Evolutionary conservation across 2,888 invertebrate species (phyloP), one percentile per base, ranked within the genome.

Genomic region (Eremobia ochroleuca): DNA sequence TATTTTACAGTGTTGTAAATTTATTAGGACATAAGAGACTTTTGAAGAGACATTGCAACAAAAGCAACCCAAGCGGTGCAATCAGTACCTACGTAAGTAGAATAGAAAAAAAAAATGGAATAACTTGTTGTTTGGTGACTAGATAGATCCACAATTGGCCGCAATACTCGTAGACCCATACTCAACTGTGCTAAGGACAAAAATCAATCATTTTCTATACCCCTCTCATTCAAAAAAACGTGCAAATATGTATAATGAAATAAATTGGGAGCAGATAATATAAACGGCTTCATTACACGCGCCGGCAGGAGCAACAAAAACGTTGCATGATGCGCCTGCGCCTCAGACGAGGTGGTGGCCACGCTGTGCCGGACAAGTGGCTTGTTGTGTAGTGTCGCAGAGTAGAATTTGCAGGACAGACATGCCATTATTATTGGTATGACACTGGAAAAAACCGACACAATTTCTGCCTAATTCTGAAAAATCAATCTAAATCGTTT

Each of bases 211-310:
- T 34, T 5, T 28, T 28, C 28, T 28, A 25, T 34, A 34, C 18
- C 25, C 2, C 61, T 18, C 9, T 37, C 37, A 21, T 58, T 15
- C 21, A 3, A 58, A 58, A 52, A 76, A 64, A 9, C 13, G 6
- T 69, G 37, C 40, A 40, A 3, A n/a, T 25, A 72, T n/a, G n/a
- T n/a, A n/a, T 67, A 46, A 67, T 64, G 65, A 66, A 71, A 49
- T 68, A 69, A 77, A 76, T 81, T 58, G 55, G 52, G 4, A 64
- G 25, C 25, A 37, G 21, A 34, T 59, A 66, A 59, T 70, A 61
- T 75, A 86, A 79, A 76, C 67, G 49, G n/a, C 59, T 76, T 71
- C 67, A 77, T 81, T 67, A 74, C 77, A 74, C 61, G 40, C 25
- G 61, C 67, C n/a, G 21, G 66, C 34, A 46, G 40, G 40, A 61